phyloP scores from a whole-genome alignment of 2,888 invertebrate genomes.

The Himalopsyche japonica region DNA sequence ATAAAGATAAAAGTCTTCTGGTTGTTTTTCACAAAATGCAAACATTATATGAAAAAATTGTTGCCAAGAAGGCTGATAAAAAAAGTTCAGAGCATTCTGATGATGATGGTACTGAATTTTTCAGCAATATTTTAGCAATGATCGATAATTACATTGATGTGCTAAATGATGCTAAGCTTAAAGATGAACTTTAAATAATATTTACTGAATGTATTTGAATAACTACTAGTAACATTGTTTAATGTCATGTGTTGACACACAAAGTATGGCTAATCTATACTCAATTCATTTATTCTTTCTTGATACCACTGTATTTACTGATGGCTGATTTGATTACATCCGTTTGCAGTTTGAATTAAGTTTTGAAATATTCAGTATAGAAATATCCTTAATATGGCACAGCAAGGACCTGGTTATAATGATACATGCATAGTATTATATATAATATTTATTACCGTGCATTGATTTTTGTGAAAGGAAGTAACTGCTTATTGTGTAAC shows the following conservation, averaged over 20 bases:
- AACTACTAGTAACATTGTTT: too few species aligned
- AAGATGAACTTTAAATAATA: conserved; percentile 30
- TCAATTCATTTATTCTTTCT: background rate
- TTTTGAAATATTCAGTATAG: too few species aligned
- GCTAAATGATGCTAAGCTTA: conserved; percentile 35
- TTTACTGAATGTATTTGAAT: background rate
- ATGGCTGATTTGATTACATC: too few species aligned
- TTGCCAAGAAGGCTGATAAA: background rate
- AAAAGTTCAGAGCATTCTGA: conserved; percentile 3
- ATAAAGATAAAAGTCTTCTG: conserved; percentile 35
- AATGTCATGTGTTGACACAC: background rate
- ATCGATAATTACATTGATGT: conserved; percentile 34
- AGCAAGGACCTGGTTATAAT: too few species aligned
- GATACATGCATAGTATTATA: too few species aligned
- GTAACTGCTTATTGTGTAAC: too few species aligned
- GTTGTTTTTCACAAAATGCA: conserved; percentile 37
- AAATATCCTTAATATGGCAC: too few species aligned
- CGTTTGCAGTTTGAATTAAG: too few species aligned
- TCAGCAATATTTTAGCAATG: conserved; percentile 29
- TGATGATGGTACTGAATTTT: conserved; percentile 28
- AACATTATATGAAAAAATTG: conserved; percentile 24
- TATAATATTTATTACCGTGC: too few species aligned
- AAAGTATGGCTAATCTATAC: background rate
- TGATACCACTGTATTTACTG: too few species aligned
- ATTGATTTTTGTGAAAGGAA: too few species aligned